Evolutionary conservation across 2,113 vertebrate species (phyloP).

Genomic region (Thunnus thynnus): DNA sequence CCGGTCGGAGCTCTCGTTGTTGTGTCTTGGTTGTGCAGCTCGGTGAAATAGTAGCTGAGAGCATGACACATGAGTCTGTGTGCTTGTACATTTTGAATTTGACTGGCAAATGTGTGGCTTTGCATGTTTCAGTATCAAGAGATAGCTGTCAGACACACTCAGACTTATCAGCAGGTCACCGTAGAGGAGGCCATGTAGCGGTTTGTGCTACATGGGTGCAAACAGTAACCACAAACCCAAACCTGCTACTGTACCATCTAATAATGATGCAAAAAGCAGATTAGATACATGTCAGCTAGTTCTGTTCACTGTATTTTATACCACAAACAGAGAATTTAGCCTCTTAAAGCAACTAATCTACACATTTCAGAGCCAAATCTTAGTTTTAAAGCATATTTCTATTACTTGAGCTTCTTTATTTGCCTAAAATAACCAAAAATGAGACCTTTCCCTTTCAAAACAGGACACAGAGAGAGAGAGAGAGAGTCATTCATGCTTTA

Average conservation of each 20-base stretch:
- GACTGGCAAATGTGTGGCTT: constrained; percentile 64
- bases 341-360: too few relatives aligned
- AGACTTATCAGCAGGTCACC: not conserved
- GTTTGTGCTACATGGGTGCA: not conserved
- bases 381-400: not conserved
- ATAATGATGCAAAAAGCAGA: not conserved
- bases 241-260: not conserved
- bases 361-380: not conserved
- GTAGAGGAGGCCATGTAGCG: not conserved
- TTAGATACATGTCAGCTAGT: too few relatives aligned
- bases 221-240: not conserved
- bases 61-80: not conserved
- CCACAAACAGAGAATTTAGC: too few relatives aligned
- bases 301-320: too few relatives aligned
- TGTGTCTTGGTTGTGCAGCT: too few relatives aligned
- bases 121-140: constrained; percentile 43
- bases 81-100: constrained; percentile 36
- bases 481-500: constrained; percentile 5
- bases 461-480: not conserved
- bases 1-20: too few relatives aligned
- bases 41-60: too few relatives aligned
- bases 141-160: not conserved
- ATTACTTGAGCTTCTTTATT: not conserved
- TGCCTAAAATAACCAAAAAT: not conserved
- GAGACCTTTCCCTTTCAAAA: not conserved